Conservation (phyloP, 2,113 vertebrate species). For the Engraulis encrasicolus region DNA sequence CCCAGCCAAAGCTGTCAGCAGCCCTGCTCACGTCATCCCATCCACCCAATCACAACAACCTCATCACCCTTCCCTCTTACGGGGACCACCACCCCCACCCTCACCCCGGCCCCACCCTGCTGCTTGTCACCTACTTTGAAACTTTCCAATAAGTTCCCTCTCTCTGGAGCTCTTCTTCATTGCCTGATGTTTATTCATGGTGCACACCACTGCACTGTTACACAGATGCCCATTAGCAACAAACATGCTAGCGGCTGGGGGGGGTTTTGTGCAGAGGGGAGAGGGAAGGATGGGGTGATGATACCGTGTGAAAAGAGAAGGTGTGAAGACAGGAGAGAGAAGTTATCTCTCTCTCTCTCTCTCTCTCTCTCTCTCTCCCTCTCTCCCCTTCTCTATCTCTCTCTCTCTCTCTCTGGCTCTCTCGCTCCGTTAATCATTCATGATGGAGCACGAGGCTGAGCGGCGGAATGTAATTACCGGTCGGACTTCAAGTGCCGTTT, state of each 20-base stretch:
- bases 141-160: conserved; percentile 3
- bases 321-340: not conserved
- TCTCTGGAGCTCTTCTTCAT: conserved; percentile 28
- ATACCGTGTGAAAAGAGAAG: too few species aligned
- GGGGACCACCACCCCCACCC: not conserved
- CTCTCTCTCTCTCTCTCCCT: not conserved
- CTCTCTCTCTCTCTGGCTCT: not conserved
- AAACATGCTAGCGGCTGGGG: conserved; percentile 29
- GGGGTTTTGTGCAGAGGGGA: too few species aligned
- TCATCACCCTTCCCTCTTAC: too few species aligned
- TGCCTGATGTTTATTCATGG: not conserved
- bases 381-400: not conserved
- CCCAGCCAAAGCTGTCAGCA: too few species aligned
- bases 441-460: not conserved
- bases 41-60: not conserved
- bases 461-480: conserved; percentile 1
- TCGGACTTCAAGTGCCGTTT: not conserved
- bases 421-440: conserved; percentile 11
- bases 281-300: too few species aligned
- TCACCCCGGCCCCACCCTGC: not conserved
- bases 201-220: not conserved
- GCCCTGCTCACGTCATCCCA: too few species aligned
- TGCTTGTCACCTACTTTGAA: conserved; percentile 1
- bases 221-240: conserved; percentile 23
- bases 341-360: not conserved